These are phyloP conservation scores for Ondatra zibethicus DNA, from an alignment of 2,113 vertebrate genomes.

Conservation along the genomic window DNA sequence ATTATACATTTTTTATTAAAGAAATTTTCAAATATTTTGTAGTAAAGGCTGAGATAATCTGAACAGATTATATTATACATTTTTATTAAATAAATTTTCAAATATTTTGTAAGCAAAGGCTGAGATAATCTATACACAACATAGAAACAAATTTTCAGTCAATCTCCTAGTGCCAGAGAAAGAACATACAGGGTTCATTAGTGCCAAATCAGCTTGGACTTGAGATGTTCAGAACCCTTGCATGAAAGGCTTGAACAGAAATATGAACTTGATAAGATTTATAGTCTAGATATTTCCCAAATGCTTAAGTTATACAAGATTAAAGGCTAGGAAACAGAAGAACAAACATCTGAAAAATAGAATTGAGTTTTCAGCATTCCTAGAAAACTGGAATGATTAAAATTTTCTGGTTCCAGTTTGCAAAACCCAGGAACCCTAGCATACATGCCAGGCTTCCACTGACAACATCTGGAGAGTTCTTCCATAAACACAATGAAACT, in stretches of 20 bases:
- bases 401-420: background rate
- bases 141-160: background rate
- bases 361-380: background rate
- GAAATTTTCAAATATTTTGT: background rate
- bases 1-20: background rate
- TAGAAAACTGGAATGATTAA: background rate
- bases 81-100: too few relatives aligned
- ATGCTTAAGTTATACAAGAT: background rate
- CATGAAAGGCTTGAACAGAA: background rate
- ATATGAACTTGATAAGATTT: background rate
- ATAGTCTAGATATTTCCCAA: background rate
- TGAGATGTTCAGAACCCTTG: background rate
- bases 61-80: background rate
- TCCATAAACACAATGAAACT: background rate
- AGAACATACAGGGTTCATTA: background rate
- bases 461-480: background rate
- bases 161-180: background rate
- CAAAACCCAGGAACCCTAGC: background rate
- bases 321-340: conserved; percentile 2
- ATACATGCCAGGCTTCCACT: background rate
- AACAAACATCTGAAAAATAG: background rate
- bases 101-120: background rate
- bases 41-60: background rate
- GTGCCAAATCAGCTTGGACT: background rate
- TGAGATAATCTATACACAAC: background rate